Percentiles rank a stretch among this genome's conserved stretches.
phyloP scores from a whole-genome alignment of 2,888 invertebrate genomes.

The Colletes collaris region DNA sequence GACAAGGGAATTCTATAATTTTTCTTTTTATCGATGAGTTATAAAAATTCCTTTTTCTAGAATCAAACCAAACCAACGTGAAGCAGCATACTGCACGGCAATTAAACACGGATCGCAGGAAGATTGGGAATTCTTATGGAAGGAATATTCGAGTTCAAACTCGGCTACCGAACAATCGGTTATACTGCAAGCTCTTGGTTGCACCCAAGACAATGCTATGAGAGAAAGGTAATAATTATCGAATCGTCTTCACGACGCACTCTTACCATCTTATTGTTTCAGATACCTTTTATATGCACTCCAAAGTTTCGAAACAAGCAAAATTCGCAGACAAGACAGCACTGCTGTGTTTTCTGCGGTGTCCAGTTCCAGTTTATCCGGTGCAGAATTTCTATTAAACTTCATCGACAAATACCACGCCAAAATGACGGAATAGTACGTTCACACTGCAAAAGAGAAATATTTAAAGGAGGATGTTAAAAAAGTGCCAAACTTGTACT shows the following conservation, averaged over 20 bases:
- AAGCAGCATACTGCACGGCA: slow-evolving; percentile 87
- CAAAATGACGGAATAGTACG: slow-evolving; percentile 70
- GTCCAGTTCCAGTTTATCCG: slow-evolving; percentile 73
- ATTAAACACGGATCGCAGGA: slow-evolving; percentile 86
- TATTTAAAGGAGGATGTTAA: no score
- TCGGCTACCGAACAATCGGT: slow-evolving; percentile 86
- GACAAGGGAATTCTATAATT: background rate
- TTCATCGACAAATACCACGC: slow-evolving; percentile 66
- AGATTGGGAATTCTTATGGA: slow-evolving; percentile 90
- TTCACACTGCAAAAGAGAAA: slow-evolving; percentile 18
- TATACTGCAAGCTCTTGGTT: slow-evolving; percentile 86
- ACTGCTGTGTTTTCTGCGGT: slow-evolving; percentile 78
- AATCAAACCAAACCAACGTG: slow-evolving; percentile 84
- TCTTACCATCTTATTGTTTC: slow-evolving; percentile 51
- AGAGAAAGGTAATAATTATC: slow-evolving; percentile 80
- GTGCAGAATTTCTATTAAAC: slow-evolving; percentile 75
- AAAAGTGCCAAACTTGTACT: no score
- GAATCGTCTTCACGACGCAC: background rate
- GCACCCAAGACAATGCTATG: slow-evolving; percentile 82
- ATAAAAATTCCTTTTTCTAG: slow-evolving; percentile 18
- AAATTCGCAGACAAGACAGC: slow-evolving; percentile 82
- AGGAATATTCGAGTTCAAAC: slow-evolving; percentile 85
- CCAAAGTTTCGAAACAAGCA: slow-evolving; percentile 73
- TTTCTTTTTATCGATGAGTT: no score
- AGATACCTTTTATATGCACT: slow-evolving; percentile 85